Percentiles rank a stretch among this genome's conserved stretches.
Evolutionary conservation across 1,140 invertebrate species (phyloP).

Genomic region (Pseudomyrmex gracilis): DNA sequence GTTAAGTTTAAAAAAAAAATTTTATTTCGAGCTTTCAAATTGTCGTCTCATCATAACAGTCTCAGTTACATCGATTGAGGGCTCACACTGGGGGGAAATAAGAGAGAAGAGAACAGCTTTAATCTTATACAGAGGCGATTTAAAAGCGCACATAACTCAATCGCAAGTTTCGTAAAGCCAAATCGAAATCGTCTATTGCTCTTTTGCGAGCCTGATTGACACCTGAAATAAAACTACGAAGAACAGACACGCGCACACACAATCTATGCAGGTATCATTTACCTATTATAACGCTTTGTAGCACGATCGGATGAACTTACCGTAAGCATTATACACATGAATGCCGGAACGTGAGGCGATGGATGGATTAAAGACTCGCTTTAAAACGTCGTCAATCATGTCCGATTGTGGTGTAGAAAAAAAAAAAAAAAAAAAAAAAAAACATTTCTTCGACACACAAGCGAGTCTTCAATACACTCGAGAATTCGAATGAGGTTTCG

Average conservation of each 20-base stretch:
- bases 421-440: too few relatives aligned
- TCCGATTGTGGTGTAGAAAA: too few relatives aligned
- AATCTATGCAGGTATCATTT: not conserved
- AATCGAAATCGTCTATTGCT: conserved; percentile 17
- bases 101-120: conserved; percentile 20
- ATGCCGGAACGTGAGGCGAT: not conserved
- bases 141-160: conserved; percentile 45
- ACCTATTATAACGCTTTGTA: conserved; percentile 25
- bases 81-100: not conserved
- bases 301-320: conserved; percentile 58
- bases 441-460: not conserved
- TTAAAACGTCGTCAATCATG: not conserved
- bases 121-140: conserved; percentile 47
- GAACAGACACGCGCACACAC: not conserved
- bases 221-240: conserved; percentile 27
- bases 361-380: conserved; percentile 11
- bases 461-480: not conserved
- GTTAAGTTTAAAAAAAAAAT: too few relatives aligned
- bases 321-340: conserved; percentile 46
- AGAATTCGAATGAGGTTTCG: not conserved
- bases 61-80: not conserved
- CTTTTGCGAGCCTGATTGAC: not conserved
- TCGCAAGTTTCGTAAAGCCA: conserved; percentile 42
- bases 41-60: not conserved
- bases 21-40: too few relatives aligned